phyloP scores from a whole-genome alignment of 2,888 invertebrate genomes.

The Crioceris asparagi region DNA sequence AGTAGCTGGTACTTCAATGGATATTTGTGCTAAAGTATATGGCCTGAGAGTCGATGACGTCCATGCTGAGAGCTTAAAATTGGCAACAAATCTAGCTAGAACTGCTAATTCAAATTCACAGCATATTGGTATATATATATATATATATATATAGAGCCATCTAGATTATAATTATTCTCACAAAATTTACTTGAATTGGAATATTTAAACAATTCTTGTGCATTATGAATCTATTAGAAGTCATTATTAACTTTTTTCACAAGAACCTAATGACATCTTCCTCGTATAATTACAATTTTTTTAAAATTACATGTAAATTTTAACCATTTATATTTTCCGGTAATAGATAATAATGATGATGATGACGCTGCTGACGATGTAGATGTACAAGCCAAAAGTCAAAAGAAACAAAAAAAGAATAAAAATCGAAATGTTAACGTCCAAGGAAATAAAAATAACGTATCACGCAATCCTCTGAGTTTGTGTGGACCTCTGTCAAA shows the following conservation, averaged over 20 bases:
- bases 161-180: no score
- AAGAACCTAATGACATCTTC: not conserved
- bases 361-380: conserved; percentile 21
- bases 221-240: no score
- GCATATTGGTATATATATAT: no score
- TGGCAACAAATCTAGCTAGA: conserved; percentile 54
- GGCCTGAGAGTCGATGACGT: conserved; percentile 81
- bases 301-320: not conserved
- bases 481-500: conserved; percentile 21
- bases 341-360: conserved; percentile 9
- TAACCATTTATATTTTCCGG: not conserved
- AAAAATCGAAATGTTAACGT: conserved; percentile 16
- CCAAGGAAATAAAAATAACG: not conserved
- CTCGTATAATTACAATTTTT: not conserved
- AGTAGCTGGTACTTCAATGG: conserved; percentile 75
- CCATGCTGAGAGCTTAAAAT: conserved; percentile 68
- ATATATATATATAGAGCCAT: no score
- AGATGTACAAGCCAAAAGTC: conserved; percentile 9
- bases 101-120: no score
- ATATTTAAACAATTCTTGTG: no score
- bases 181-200: no score
- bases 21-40: conserved; percentile 64
- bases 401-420: conserved; percentile 17
- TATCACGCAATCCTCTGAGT: not conserved
- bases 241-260: not conserved